Evolutionary conservation across 1,140 invertebrate genomes (phyloP).

Genomic region (Drosophila nikananu): DNA sequence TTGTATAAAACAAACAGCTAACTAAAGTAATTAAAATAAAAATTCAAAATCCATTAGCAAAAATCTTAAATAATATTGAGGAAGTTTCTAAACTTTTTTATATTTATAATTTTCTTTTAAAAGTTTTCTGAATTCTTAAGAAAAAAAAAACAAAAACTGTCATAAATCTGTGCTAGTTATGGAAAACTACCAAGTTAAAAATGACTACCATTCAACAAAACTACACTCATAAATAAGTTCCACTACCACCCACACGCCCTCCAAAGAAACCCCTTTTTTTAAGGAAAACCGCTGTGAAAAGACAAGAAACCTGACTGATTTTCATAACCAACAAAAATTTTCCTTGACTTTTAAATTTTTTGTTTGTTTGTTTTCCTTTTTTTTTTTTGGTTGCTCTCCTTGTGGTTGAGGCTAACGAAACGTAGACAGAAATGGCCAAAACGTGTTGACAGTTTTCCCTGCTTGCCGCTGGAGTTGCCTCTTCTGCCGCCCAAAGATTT

Average conservation of each 20-base stretch:
- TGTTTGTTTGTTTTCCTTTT: slow-evolving; percentile 20
- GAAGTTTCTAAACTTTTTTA: too few species aligned
- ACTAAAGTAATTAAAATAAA: too few species aligned
- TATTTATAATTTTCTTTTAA: too few species aligned
- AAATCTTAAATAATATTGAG: background rate
- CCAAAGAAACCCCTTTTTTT: slow-evolving; percentile 9
- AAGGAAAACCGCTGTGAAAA: background rate
- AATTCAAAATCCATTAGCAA: background rate
- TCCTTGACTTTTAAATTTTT: slow-evolving; percentile 28
- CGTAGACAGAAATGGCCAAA: slow-evolving; percentile 57
- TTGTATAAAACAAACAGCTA: too few species aligned
- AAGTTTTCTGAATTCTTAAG: background rate
- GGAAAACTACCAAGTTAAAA: slow-evolving; percentile 17
- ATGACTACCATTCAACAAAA: slow-evolving; percentile 8
- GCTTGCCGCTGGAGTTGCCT: slow-evolving; percentile 11
- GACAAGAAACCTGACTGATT: slow-evolving; percentile 8
- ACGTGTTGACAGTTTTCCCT: slow-evolving; percentile 64
- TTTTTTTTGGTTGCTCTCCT: background rate
- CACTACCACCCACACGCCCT: background rate
- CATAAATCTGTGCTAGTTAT: slow-evolving; percentile 18
- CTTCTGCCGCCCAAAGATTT: background rate
- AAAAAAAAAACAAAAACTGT: background rate
- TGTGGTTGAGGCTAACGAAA: slow-evolving; percentile 37
- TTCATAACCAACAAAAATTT: slow-evolving; percentile 27
- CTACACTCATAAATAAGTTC: slow-evolving; percentile 18